These are phyloP conservation scores for Myioborus melanocephalus DNA, from an alignment of 2,797 vertebrate species.

Conservation along the genomic window DNA sequence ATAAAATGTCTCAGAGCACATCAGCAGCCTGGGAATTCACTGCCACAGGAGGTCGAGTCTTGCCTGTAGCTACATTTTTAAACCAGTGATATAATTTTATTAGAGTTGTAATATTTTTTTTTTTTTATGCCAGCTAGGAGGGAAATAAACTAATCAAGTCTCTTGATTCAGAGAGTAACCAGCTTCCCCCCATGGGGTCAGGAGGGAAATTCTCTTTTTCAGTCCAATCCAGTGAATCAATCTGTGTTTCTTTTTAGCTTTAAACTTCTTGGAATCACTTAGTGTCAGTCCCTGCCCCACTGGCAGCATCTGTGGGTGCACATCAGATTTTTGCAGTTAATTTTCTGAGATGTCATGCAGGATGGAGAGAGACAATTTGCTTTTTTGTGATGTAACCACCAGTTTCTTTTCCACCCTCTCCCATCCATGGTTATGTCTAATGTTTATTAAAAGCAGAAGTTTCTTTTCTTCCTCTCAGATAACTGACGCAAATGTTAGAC, in stretches of 20 bases:
- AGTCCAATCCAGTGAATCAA: background rate
- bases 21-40: constrained; percentile 15
- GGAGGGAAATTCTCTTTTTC: background rate
- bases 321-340: background rate
- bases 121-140: background rate
- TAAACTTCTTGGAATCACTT: background rate
- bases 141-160: background rate
- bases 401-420: background rate
- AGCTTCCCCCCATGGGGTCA: background rate
- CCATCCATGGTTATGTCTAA: background rate
- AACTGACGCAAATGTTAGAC: background rate
- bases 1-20: background rate
- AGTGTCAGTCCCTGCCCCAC: background rate
- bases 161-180: background rate
- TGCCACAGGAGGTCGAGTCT: background rate
- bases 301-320: background rate
- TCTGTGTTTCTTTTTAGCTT: background rate
- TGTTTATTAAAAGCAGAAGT: constrained; percentile 18
- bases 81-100: constrained; percentile 25
- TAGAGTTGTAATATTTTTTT: background rate
- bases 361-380: background rate
- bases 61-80: background rate
- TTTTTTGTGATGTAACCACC: background rate
- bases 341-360: background rate
- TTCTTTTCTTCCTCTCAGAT: background rate